Evolutionary conservation across 1,140 invertebrate species (phyloP), one percentile per base, ranked within the genome.

Genomic region (Neomicropteryx cornuta): DNA sequence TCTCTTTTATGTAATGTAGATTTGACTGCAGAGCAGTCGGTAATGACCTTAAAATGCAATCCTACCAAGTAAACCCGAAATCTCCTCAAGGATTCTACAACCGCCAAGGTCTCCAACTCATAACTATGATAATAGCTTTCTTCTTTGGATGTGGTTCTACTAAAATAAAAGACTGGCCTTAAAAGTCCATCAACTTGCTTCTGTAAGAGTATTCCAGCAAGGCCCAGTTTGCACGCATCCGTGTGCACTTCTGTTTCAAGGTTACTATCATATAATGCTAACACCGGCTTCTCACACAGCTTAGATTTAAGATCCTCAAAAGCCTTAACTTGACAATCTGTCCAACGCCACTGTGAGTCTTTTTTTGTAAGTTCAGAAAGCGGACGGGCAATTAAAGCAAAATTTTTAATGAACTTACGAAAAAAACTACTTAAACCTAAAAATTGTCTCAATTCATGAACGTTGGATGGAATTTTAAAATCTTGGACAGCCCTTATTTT

Each of bases 71-170:
- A 74, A 21, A 56, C 43, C 5, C 53, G 42, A 44, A 70, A 71
- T 27, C 58, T 48, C 42, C 58, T 50, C 3, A 73, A 49, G 1
- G 60, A 59, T 44, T 58, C 53, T 3, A 72, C 50, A n/a, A 71
- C 49, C 3, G 64, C 62, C 2, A 73, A 36, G 10, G 53, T 56
- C 52, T 71, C 67, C 19, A 61, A 42, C 41, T 71, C 64, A 10
- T 55, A 58, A 18, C 51, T 54, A 10, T 51, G 46, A 38, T 64
- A 70, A 11, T 60, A 51, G 11, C 33, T 44, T 49, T 75, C 69
- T 18, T 45, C 43, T 18, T 38, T 39, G 34, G 14, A 23, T n/a
- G 49, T 51, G 13, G 49, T 42, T 3, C 47, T 19, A 27, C 47
- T 49, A 33, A 46, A 51, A 33, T 49, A 51, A 5, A 42, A 31